Conservation (phyloP, 2,113 vertebrate species). For the Tragelaphus buxtoni region DNA sequence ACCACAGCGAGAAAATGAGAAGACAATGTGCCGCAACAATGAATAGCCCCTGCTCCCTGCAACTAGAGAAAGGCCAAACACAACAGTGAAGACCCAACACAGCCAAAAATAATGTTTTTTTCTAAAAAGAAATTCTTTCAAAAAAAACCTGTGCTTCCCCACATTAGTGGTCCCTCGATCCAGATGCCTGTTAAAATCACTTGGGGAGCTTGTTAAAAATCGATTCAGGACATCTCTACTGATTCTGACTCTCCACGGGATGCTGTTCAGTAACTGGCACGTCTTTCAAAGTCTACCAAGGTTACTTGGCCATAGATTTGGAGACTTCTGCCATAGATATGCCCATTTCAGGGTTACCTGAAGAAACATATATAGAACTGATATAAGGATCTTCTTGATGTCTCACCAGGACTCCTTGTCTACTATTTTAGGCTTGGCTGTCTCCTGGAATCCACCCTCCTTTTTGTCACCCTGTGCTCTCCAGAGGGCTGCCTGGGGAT, state of each 20-base stretch:
- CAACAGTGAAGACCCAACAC: neutral
- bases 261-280: neutral
- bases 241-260: neutral
- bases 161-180: neutral
- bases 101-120: neutral
- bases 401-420: neutral
- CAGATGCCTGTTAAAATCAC: neutral
- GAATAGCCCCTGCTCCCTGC: neutral
- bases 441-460: neutral
- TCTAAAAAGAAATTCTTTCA: neutral
- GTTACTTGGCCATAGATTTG: neutral
- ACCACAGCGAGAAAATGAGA: neutral
- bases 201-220: neutral
- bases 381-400: neutral
- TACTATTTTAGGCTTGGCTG: neutral
- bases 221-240: neutral
- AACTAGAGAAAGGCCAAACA: neutral
- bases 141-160: neutral
- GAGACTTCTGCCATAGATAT: neutral
- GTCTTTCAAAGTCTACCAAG: neutral
- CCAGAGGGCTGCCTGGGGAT: neutral
- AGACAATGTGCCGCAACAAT: neutral
- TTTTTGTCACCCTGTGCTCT: neutral
- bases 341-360: neutral
- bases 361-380: neutral